phyloP scores from a whole-genome alignment of 2,888 invertebrate species.

The Biston stratarius region DNA sequence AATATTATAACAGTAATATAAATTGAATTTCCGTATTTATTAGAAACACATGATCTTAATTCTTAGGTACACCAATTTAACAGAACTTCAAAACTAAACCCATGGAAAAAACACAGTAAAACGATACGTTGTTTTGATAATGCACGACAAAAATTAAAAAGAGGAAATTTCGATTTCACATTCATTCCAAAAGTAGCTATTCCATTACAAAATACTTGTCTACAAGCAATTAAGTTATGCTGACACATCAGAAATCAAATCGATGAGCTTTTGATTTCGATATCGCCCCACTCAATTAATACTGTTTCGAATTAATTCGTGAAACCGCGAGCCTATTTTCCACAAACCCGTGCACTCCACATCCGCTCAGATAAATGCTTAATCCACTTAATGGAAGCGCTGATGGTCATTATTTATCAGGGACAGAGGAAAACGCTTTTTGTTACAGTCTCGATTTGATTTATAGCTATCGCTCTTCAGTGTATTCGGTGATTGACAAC shows the following conservation, averaged over 20 bases:
- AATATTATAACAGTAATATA: no score
- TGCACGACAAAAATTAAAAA: no score
- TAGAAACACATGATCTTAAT: no score
- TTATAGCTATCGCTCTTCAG: background rate
- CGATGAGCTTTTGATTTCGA: background rate
- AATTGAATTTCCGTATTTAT: no score
- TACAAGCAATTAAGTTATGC: no score
- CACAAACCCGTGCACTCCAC: constrained; percentile 13
- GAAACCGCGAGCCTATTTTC: constrained; percentile 21
- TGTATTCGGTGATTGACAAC: background rate
- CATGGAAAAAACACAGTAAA: no score
- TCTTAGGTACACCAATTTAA: no score
- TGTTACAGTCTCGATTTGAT: constrained; percentile 7
- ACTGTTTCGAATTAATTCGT: constrained; percentile 14
- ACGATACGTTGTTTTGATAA: no score
- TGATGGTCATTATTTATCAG: constrained; percentile 26
- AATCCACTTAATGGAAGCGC: constrained; percentile 29
- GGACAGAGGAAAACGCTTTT: constrained; percentile 15
- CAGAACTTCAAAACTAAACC: no score
- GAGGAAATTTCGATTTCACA: background rate
- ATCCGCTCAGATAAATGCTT: constrained; percentile 27
- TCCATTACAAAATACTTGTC: background rate
- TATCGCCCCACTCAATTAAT: constrained; percentile 11
- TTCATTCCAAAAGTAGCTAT: background rate
- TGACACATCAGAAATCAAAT: constrained; percentile 1